Base-by-base conservation (phyloP, 2,888 invertebrate genomes). In the Leptinotarsa rubiginosa region DNA sequence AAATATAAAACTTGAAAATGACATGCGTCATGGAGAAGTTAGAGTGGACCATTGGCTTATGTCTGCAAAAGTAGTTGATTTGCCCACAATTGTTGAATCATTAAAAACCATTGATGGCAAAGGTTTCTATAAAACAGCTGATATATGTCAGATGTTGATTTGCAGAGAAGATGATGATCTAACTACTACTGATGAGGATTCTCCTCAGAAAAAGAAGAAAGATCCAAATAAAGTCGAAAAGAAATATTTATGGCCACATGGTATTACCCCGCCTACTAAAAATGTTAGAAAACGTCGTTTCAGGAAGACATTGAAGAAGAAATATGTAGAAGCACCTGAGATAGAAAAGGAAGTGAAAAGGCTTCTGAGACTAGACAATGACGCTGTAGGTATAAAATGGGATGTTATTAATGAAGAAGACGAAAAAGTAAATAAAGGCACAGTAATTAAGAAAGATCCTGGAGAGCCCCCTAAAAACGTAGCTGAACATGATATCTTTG, bases 331-430 rank as follows among this genome's bases (percentile, higher is more conserved):
- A 88, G 96, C 97, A 31, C 98, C 98, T 0, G 98, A 99, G 89
- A 97, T 98, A 79, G 99, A 99, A 86, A 98, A 98, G 86, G 99
- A 99, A 89, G 97, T 99, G 0, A 97, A 98, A 86, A 90, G 97
- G 54, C 89, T 99, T 72, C 89, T 99, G 12, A 90, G 97, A 78
- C 94, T 94, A 50, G 98, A 98, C 85, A 96, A 97, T 85, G 98
- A 98, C 86, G 98, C 98, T 1, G 94, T 94, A 0, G 92, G 84
- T 79, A 70, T 56, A 65, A 20, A 22, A 16, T 66, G 22, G 20
- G 49, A 49, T 12, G 15, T 49, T 49, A 12, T 49, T 22, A 94
- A 94, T 83, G 97, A 97, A 87, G 96, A 96, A 83, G 95, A 96
- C 81, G 94, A 95, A 75, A 89, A 87, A 82, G 86, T 88, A 1